Percentiles rank a stretch among this genome's conserved stretches.
phyloP scores from a whole-genome alignment of 2,113 vertebrate genomes.

The Proterorhinus semilunaris region DNA sequence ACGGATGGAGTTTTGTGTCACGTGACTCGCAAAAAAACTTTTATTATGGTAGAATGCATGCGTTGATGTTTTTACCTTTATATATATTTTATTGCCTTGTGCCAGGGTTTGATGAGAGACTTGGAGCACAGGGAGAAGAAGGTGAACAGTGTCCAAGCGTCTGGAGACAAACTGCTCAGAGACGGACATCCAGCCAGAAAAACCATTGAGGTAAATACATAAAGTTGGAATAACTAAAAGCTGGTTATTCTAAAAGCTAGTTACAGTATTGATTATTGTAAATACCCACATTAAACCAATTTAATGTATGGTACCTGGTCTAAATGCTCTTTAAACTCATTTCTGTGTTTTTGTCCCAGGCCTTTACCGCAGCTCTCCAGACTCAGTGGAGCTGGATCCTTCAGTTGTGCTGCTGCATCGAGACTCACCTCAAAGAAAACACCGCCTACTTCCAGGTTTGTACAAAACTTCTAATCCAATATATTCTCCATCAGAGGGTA shows the following conservation, averaged over 20 bases:
- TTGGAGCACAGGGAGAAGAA: slow-evolving; percentile 88
- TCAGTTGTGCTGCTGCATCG: slow-evolving; percentile 92
- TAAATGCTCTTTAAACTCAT: neutral
- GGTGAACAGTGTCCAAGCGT: slow-evolving; percentile 81
- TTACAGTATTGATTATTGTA: neutral
- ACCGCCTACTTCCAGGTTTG: slow-evolving; percentile 88
- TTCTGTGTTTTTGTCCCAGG: slow-evolving; percentile 60
- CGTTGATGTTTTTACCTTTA: neutral
- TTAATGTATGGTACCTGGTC: neutral
- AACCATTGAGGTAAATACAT: slow-evolving; percentile 81
- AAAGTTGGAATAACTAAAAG: neutral
- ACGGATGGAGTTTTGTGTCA: too few relatives aligned
- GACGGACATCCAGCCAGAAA: slow-evolving; percentile 85
- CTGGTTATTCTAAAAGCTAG: too few relatives aligned
- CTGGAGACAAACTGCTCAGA: slow-evolving; percentile 84
- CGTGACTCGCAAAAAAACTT: too few relatives aligned
- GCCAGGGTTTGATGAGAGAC: slow-evolving; percentile 90
- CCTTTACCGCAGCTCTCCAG: slow-evolving; percentile 90
- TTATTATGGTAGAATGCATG: too few relatives aligned
- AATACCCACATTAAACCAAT: too few relatives aligned
- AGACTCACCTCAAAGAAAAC: slow-evolving; percentile 93
- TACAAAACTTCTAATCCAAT: neutral
- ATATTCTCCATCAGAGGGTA: neutral
- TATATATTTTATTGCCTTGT: neutral
- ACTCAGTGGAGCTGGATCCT: slow-evolving; percentile 98